Conservation (phyloP, 2,113 vertebrate species). For the Melanotaenia duboulayi region DNA sequence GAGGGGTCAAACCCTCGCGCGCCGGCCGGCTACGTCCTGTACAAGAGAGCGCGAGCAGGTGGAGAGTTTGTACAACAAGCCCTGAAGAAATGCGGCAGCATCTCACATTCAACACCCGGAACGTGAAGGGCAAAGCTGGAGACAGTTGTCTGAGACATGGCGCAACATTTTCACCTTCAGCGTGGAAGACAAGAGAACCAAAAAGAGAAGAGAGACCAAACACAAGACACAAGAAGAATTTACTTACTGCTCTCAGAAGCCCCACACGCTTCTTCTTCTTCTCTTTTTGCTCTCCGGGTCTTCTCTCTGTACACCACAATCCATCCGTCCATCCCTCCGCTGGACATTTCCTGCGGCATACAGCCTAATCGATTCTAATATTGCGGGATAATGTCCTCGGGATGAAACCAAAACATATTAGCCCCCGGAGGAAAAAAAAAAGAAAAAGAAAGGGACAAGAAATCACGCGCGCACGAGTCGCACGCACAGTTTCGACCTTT, state of each 20-base stretch:
- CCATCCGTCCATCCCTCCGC: constrained; percentile 74
- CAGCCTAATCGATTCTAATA: constrained; percentile 59
- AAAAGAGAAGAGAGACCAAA: neutral
- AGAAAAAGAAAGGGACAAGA: constrained; percentile 3
- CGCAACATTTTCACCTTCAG: constrained; percentile 67
- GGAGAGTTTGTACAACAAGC: constrained; percentile 6
- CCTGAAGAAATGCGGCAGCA: constrained; percentile 35
- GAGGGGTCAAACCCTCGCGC: constrained; percentile 81
- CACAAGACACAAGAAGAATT: constrained; percentile 15
- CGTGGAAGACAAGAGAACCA: neutral
- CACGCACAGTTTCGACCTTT: constrained; percentile 72
- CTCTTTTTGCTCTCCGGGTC: constrained; percentile 63
- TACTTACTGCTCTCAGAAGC: constrained; percentile 80
- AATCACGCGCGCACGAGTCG: constrained; percentile 31
- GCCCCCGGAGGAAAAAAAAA: neutral
- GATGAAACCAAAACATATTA: constrained; percentile 54
- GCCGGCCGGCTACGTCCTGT: constrained; percentile 63
- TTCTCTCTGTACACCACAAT: constrained; percentile 68
- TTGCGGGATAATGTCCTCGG: constrained; percentile 65
- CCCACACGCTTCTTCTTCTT: constrained; percentile 61
- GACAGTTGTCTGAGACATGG: constrained; percentile 59
- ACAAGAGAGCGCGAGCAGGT: constrained; percentile 19
- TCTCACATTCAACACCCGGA: constrained; percentile 35
- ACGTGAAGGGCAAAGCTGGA: constrained; percentile 80
- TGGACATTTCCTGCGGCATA: constrained; percentile 75